Percentiles rank a stretch among this genome's conserved stretches.
These are phyloP conservation scores for Calliphora vomitoria DNA, from an alignment of 2,888 invertebrate genomes.

Conservation along the genomic window DNA sequence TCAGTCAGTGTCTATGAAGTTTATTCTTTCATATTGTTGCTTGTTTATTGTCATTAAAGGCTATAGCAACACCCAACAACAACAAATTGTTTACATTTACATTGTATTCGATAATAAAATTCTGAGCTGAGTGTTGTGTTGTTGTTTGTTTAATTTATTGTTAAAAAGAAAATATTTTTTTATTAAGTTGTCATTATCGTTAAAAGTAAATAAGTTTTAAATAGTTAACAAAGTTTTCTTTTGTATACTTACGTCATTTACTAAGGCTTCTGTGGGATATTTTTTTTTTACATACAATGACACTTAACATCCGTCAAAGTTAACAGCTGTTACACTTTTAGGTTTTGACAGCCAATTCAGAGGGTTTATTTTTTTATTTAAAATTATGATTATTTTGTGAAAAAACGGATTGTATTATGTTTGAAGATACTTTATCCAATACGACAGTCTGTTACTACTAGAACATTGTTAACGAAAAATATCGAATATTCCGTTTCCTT, in stretches of 20 bases:
- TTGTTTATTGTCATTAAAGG: conserved; percentile 18
- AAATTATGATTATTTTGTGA: too few species aligned
- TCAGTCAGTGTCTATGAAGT: conserved; percentile 6
- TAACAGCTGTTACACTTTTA: background rate
- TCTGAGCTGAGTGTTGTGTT: conserved; percentile 14
- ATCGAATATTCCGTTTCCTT: too few species aligned
- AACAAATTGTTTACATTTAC: conserved; percentile 17
- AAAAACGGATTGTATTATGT: too few species aligned
- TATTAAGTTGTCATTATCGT: conserved; percentile 10
- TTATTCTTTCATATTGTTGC: conserved; percentile 3
- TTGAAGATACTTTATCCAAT: too few species aligned
- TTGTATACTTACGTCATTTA: conserved; percentile 3
- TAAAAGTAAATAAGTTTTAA: conserved; percentile 18
- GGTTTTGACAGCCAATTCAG: background rate
- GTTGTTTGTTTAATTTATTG: conserved; percentile 47
- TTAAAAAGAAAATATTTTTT: conserved; percentile 24
- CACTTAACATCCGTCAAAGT: background rate
- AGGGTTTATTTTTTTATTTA: too few species aligned
- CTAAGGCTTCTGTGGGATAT: background rate
- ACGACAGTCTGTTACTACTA: too few species aligned
- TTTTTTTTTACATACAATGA: background rate
- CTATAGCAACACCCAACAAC: background rate
- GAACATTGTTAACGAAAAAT: too few species aligned
- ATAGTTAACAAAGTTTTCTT: conserved; percentile 10
- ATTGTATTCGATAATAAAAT: conserved; percentile 37